Evolutionary conservation across 2,797 vertebrate genomes (phyloP), one percentile per base, ranked within the genome.

Genomic region (Schizopygopsis pylzovi): DNA sequence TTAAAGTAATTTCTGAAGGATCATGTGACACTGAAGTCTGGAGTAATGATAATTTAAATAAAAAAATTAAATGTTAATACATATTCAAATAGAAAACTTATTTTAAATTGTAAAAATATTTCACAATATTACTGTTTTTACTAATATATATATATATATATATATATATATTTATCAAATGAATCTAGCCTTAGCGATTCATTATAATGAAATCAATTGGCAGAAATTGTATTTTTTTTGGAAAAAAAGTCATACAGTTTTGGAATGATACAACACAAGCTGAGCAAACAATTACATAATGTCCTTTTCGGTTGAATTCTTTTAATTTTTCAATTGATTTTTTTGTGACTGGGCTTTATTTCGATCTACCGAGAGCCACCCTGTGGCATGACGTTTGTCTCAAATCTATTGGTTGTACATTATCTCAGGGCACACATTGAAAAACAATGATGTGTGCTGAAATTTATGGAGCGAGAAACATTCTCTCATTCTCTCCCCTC

Each of bases 401-500:
- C 12, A 85, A 47, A 59, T 85, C 76, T 79, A 85, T 61, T 79
- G 61, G n/a, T 43, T 72, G 49, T 72, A 33, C 65, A 72, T 84
- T 52, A 78, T 84, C 83, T 78, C 61, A 76, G n/a, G 25, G 47
- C 10, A 16, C 83, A 84, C n/a, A 70, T 2, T 70, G 37, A 39
- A 70, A 84, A 84, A 84, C 83, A 78, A 84, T 59, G 83, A 84
- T 79, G 63, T 78, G 25, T 79, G 18, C 65, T 85, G 20, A 72
- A 79, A 71, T 85, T 79, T 71, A 79, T 72, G 76, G 52, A 59
- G 65, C 41, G 18, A 79, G 63, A 45, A 79, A 79, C 54, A 8
- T 33, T 82, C 61, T 77, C 56, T 56, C 47, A 59, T 49, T 49
- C 71, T 41, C 47, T 81, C 25, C 71, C 72, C 45, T 81, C 77